These are phyloP conservation scores for Apis florea DNA, from an alignment of 1,140 invertebrate species.

Conservation along the genomic window DNA sequence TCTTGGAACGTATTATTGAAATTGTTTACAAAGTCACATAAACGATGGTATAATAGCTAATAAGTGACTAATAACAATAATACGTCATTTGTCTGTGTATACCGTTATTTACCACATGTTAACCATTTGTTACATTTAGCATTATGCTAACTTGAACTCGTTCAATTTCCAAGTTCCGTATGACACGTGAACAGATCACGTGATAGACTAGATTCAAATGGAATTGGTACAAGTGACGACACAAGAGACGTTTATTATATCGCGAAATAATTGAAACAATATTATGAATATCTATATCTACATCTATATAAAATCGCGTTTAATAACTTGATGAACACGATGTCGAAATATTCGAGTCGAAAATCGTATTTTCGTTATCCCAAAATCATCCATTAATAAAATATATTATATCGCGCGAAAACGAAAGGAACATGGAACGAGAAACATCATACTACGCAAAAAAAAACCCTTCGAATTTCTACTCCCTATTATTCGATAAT, in stretches of 20 bases:
- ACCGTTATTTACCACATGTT: constrained; percentile 40
- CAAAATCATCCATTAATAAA: not conserved
- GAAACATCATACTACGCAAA: not conserved
- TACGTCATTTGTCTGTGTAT: not conserved
- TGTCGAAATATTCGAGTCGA: not conserved
- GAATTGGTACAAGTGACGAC: not conserved
- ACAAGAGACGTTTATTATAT: not conserved
- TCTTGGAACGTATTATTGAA: not conserved
- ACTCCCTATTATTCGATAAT: too few species aligned
- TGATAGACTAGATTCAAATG: constrained; percentile 23
- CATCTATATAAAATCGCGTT: not conserved
- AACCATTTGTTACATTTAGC: constrained; percentile 47
- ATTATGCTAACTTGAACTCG: constrained; percentile 41
- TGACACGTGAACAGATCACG: constrained; percentile 28
- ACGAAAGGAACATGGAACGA: not conserved
- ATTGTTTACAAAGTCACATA: not conserved
- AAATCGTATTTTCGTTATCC: not conserved
- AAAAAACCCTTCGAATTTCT: too few species aligned
- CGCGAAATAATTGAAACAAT: not conserved
- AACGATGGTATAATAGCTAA: not conserved
- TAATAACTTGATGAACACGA: not conserved
- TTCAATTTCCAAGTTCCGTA: constrained; percentile 28
- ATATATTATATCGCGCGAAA: not conserved
- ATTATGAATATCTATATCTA: not conserved
- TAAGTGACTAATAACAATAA: constrained; percentile 12